A percentile compares a stretch with the other conserved stretches of the same genome.
phyloP scores from a whole-genome alignment of 2,888 invertebrate species.

The Polydrusus tereticollis region DNA sequence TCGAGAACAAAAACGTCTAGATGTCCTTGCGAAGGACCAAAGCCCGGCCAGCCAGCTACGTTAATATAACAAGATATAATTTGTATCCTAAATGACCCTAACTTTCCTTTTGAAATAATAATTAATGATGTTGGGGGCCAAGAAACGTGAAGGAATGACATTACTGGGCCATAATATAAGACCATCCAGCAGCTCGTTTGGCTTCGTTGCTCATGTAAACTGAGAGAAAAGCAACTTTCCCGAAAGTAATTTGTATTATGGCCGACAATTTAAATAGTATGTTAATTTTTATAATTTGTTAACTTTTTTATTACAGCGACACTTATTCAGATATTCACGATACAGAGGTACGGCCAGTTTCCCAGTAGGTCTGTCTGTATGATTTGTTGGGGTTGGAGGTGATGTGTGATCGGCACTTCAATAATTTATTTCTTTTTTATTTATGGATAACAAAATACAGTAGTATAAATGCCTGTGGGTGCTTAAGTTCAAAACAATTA shows the following conservation, averaged over 20 bases:
- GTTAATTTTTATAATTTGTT: neutral
- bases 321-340: no score
- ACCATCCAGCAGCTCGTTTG: conserved; percentile 42
- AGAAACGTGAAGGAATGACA: conserved; percentile 42
- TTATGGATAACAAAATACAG: no score
- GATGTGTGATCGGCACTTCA: no score
- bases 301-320: no score
- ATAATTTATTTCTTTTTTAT: no score
- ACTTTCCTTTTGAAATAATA: conserved; percentile 47
- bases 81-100: conserved; percentile 47
- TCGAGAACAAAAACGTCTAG: conserved; percentile 15
- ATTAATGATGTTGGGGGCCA: conserved; percentile 42
- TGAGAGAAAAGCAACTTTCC: conserved; percentile 20
- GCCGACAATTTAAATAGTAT: neutral
- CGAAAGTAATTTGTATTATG: conserved; percentile 5
- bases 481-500: no score
- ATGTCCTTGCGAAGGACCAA: conserved; percentile 16
- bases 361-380: no score
- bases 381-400: no score
- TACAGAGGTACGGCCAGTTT: no score
- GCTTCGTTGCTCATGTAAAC: conserved; percentile 43
- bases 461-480: no score
- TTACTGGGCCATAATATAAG: conserved; percentile 44
- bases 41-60: conserved; percentile 17
- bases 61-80: conserved; percentile 47